Conservation (phyloP, 2,797 vertebrate species). For the Platalea minor region DNA sequence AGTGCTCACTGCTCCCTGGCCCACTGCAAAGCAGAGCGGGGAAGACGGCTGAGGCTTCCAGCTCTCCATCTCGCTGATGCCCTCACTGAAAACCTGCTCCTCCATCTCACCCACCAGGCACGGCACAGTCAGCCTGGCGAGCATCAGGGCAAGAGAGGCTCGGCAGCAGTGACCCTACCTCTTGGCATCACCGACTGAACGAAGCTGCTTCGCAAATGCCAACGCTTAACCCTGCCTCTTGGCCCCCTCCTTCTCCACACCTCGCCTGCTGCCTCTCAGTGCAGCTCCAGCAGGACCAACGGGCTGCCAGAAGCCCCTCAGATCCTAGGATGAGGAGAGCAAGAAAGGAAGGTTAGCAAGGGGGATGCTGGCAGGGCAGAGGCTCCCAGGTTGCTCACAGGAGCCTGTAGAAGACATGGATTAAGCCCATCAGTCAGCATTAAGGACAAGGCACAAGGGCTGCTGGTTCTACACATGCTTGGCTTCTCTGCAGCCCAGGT, state of each 20-base stretch:
- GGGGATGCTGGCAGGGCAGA: not conserved
- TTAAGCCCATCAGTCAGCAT: rapidly evolving
- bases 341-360: not conserved
- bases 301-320: not conserved
- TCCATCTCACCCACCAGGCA: not conserved
- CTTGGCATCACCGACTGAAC: not conserved
- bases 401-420: rapidly evolving
- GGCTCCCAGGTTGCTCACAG: not conserved
- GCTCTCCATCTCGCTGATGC: not conserved
- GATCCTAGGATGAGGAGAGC: not conserved
- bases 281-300: not conserved
- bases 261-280: not conserved
- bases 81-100: not conserved
- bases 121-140: rapidly evolving
- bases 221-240: not conserved
- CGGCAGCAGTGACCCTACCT: not conserved
- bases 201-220: not conserved
- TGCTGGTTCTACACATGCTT: not conserved
- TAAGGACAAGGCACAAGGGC: not conserved
- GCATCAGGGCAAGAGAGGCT: not conserved
- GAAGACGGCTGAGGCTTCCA: not conserved
- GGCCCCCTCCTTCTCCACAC: not conserved
- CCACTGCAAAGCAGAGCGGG: not conserved
- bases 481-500: not conserved
- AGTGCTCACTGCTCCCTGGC: not conserved